Percentiles rank a stretch among this genome's conserved stretches.
Evolutionary conservation across 2,113 vertebrate species (phyloP).

Genomic region (Microtus ochrogaster): DNA sequence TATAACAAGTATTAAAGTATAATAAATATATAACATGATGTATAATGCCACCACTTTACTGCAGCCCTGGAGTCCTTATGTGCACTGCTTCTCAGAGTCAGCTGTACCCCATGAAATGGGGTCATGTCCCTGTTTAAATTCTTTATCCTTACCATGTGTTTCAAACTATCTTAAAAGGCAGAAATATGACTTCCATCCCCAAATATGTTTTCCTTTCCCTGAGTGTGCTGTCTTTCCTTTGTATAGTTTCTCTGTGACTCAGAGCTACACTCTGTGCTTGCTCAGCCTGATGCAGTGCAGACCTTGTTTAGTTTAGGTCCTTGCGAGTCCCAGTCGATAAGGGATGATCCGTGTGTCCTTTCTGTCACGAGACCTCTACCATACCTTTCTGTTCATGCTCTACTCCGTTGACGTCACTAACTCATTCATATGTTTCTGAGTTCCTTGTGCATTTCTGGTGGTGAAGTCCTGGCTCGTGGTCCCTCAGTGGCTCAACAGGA

Average conservation of each 20-base stretch:
- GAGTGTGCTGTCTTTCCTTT: neutral
- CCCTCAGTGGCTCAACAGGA: neutral
- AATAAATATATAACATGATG: neutral
- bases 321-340: neutral
- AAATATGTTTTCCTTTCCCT: neutral
- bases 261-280: neutral
- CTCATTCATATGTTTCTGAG: neutral
- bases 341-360: neutral
- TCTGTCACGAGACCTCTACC: neutral
- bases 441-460: neutral
- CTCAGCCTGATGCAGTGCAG: neutral
- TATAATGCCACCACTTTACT: neutral
- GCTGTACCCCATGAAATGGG: constrained; percentile 1
- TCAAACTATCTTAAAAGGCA: neutral
- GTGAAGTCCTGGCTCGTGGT: neutral
- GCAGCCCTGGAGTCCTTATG: neutral
- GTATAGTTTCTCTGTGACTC: neutral
- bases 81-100: constrained; percentile 37
- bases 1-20: constrained; percentile 53
- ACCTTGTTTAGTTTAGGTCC: neutral
- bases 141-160: neutral
- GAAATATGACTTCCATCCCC: constrained; percentile 3
- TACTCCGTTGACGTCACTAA: neutral
- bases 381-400: neutral
- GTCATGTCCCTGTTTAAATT: constrained; percentile 6